Evolutionary conservation across 2,888 invertebrate species (phyloP), one percentile per base, ranked within the genome.

Genomic region (Graphium colonna): DNA sequence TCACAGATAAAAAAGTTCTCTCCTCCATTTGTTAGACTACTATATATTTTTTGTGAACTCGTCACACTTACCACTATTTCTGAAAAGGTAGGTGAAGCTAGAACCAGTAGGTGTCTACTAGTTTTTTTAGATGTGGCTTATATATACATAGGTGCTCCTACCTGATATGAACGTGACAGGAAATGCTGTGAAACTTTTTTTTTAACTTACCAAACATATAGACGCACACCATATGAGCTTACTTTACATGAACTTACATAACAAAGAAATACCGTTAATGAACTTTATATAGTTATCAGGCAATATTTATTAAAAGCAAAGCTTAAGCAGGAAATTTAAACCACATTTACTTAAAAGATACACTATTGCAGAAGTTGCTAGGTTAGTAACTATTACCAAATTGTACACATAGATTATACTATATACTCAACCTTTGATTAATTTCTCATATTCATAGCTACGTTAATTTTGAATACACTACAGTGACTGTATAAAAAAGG

Each of bases 261-360:
- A 26, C 7, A 26, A 26, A 26, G 26, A 26, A 33, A 33, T 49
- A 44, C 16, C 39, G 10, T 18, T 47, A 52, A 43, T 12, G 13
- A 12, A 12, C 13, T 16, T 41, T 31, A 3, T 5, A 31, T 31
- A 31, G 10, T 31, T 10, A 10, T 31, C 31, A 31, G 36, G 12
- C 12, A 12, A 36, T 31, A 53, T 10, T 47, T 51, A 33, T 51
- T 52, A 45, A 10, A 57, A 55, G 60, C 63, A 40, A 64, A 65
- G 82, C 82, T 51, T 36, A 82, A 81, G 84, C 83, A 59, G 72
- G 77, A 78, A 81, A 73, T 63, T 52, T 75, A 63, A 73, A 67
- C 58, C 67, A 65, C 67, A 62, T 63, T 65, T 47, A 63, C 63
- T 66, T 52, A 63, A 51, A 65, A 64, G 64, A 53, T 60, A 69